Conservation (phyloP, 2,113 vertebrate species). For the Malurus cyaneus region DNA sequence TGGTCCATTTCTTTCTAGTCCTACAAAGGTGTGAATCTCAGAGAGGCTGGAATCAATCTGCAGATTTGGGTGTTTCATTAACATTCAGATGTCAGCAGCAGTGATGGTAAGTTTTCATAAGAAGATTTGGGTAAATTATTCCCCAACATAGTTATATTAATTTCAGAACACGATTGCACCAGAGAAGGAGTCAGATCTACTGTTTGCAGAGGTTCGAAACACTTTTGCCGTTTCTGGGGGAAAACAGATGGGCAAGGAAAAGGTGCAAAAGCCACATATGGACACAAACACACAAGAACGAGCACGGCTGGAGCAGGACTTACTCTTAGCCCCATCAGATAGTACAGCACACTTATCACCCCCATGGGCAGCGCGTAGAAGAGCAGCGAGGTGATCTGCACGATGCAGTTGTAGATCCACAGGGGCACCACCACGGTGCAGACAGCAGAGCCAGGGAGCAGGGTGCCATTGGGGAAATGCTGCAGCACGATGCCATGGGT, state of each 20-base stretch:
- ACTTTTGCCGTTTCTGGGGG: background rate
- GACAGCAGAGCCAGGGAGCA: conserved; percentile 82
- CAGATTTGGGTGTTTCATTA: background rate
- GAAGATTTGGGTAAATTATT: background rate
- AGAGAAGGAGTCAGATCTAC: background rate
- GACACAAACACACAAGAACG: background rate
- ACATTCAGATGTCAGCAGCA: background rate
- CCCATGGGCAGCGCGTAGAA: conserved; percentile 92
- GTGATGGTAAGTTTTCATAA: background rate
- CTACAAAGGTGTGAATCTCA: background rate
- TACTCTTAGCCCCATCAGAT: conserved; percentile 87
- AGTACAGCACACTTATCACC: conserved; percentile 88
- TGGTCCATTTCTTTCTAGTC: background rate
- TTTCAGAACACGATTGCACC: background rate
- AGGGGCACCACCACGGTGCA: conserved; percentile 82
- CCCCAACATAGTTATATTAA: background rate
- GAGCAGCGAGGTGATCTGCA: conserved; percentile 88
- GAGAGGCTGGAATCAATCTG: background rate
- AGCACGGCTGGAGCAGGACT: conserved; percentile 35
- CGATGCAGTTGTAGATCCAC: conserved; percentile 92
- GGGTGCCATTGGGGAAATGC: conserved; percentile 58
- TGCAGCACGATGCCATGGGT: conserved; percentile 84
- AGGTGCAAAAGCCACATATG: background rate
- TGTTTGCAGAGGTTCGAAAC: background rate
- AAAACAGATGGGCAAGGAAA: background rate